Evolutionary conservation across 2,113 vertebrate species (phyloP), one percentile per base, ranked within the genome.

Genomic region (Poicephalus gulielmi): DNA sequence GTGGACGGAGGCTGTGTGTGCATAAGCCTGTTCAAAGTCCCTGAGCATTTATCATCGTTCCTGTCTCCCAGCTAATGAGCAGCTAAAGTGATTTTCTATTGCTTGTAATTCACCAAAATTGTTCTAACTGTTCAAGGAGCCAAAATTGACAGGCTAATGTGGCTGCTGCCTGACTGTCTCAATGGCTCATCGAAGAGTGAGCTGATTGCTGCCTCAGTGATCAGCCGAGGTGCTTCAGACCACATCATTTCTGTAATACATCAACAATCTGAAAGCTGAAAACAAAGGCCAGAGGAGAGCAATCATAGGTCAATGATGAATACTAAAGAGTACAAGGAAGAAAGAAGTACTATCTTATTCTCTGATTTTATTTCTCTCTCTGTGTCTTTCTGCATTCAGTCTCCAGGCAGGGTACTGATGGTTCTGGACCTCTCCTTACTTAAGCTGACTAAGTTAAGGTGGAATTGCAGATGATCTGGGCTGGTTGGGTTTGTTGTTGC

Each of bases 61-160:
- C 90, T 95, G 94, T 95, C 94, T 98, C 87, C 46, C 55, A 83
- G 86, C 95, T 98, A 98, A 97, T 97, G 97, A 98, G 91, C 90
- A 97, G 95, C 95, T 97, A 94, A 96, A 98, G 96, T 97, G 97
- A 97, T 98, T 97, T 98, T 98, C 96, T 98, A 97, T 97, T 97
- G 97, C 98, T 97, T 96, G 95, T 97, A 98, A 98, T 98, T 98
- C 97, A 92, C 95, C 94, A 89, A 90, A 98, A 98, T 98, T 97
- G 97, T 97, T 97, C 94, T 97, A 98, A 97, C 97, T 96, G 96
- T 97, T 97, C 69, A 49, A 96, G 98, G 94, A 94, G 90, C 90
- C 94, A 87, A 96, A 98, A 98, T 92, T 98, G 98, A 98, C 98
- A 98, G 96, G 89, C 96, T 97, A 97, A 97, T 97, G 95, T 43